phyloP scores from a whole-genome alignment of 2,113 vertebrate genomes.

The Orycteropus afer region DNA sequence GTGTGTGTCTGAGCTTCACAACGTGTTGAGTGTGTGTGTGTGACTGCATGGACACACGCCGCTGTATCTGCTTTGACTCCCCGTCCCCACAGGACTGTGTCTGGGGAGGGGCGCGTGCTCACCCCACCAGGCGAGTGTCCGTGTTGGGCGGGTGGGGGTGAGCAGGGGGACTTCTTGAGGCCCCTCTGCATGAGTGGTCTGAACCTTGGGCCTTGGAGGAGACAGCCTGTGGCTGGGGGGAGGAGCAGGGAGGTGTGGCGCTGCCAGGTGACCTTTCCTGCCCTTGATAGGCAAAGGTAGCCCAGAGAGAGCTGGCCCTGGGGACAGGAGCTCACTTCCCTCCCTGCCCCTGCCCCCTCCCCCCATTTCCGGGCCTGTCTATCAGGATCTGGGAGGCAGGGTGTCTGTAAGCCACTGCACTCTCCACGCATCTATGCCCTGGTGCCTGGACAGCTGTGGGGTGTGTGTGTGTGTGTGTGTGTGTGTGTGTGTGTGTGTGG shows the following conservation, averaged over 20 bases:
- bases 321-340: background rate
- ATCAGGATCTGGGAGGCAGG: background rate
- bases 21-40: background rate
- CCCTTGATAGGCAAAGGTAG: conserved; percentile 70
- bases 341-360: background rate
- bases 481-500: too few species aligned
- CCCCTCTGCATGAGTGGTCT: background rate
- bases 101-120: background rate
- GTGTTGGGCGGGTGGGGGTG: background rate
- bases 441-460: background rate
- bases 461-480: background rate
- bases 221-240: background rate
- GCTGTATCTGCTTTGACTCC: background rate
- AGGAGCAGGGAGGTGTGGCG: background rate
- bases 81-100: background rate
- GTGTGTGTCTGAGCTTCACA: conserved; percentile 3
- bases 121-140: background rate
- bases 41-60: background rate
- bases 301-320: background rate
- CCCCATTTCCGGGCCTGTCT: background rate
- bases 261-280: conserved; percentile 71
- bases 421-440: background rate
- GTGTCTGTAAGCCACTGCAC: background rate
- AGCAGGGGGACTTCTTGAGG: background rate
- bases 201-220: background rate